Conservation (phyloP, 2,113 vertebrate genomes). For the Taurulus bubalis region DNA sequence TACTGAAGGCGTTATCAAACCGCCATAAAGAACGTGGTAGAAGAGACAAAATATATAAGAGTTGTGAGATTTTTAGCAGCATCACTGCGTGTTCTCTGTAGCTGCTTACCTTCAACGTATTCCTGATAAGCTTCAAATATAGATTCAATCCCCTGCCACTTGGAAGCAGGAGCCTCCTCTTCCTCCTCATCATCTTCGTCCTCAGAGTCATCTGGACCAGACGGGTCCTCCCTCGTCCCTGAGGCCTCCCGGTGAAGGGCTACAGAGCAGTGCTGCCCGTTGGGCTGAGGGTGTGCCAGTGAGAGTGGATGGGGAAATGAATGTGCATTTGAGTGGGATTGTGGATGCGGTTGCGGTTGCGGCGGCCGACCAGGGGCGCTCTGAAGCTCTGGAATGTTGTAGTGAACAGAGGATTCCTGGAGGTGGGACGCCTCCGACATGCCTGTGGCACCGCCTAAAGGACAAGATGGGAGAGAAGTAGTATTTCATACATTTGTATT, state of each 20-base stretch:
- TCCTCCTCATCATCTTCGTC: slow-evolving; percentile 86
- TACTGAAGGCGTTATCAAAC: neutral
- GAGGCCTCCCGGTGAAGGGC: slow-evolving; percentile 76
- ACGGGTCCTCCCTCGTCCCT: slow-evolving; percentile 76
- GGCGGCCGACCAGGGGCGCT: slow-evolving; percentile 74
- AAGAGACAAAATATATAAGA: neutral
- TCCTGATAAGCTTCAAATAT: slow-evolving; percentile 99
- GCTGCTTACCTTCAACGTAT: slow-evolving; percentile 92
- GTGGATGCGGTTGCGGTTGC: slow-evolving; percentile 59
- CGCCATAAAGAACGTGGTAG: too few relatives aligned
- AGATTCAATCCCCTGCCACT: slow-evolving; percentile 97
- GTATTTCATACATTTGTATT: neutral
- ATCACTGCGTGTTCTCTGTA: neutral
- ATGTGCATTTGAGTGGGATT: slow-evolving; percentile 81
- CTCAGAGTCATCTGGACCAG: slow-evolving; percentile 84
- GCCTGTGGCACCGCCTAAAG: slow-evolving; percentile 79
- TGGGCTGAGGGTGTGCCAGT: slow-evolving; percentile 83
- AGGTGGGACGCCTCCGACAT: slow-evolving; percentile 91
- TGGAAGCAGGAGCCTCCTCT: slow-evolving; percentile 83
- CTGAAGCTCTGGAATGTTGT: slow-evolving; percentile 98
- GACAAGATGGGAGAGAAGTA: neutral
- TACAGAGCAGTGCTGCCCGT: slow-evolving; percentile 88
- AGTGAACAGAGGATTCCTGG: slow-evolving; percentile 92
- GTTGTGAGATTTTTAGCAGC: neutral
- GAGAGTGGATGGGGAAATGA: slow-evolving; percentile 53